Conservation (phyloP, 2,797 vertebrate genomes). For the Pteropus rufus region DNA sequence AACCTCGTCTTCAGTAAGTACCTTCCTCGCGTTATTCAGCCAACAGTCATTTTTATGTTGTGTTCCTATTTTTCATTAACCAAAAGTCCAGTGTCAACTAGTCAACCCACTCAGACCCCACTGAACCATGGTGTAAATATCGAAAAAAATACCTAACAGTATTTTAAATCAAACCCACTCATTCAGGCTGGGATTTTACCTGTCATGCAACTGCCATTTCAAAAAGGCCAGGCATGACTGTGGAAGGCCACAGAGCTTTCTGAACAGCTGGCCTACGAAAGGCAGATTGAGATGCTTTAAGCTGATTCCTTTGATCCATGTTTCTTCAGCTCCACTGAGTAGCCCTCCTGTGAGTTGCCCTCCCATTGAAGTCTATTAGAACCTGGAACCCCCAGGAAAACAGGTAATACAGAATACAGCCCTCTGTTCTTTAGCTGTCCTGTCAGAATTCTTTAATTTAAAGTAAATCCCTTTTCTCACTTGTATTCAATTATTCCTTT, state of each 20-base stretch:
- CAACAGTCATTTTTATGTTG: background rate
- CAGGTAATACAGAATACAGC: conserved; percentile 37
- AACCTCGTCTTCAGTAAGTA: background rate
- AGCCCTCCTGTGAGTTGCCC: conserved; percentile 6
- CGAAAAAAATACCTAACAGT: background rate
- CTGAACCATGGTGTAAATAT: background rate
- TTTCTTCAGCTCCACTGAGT: conserved; percentile 46
- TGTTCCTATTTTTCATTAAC: background rate
- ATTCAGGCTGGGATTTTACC: background rate
- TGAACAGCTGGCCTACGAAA: background rate
- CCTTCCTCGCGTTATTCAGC: background rate
- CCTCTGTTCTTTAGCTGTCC: conserved; percentile 71
- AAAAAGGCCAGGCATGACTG: background rate
- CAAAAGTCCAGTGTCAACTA: background rate
- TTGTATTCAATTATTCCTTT: conserved; percentile 71
- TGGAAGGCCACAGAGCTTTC: conserved; percentile 30
- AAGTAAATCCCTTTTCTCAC: conserved; percentile 69
- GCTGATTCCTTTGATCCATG: conserved; percentile 58
- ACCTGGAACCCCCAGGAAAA: conserved; percentile 62
- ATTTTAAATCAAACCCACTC: background rate
- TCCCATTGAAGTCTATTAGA: conserved; percentile 28
- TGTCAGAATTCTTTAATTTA: conserved; percentile 73
- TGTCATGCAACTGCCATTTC: background rate
- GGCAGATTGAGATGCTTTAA: conserved; percentile 31
- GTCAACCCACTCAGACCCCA: background rate